phyloP scores from a whole-genome alignment of 1,140 invertebrate species.

The Drosophila setifemur region DNA sequence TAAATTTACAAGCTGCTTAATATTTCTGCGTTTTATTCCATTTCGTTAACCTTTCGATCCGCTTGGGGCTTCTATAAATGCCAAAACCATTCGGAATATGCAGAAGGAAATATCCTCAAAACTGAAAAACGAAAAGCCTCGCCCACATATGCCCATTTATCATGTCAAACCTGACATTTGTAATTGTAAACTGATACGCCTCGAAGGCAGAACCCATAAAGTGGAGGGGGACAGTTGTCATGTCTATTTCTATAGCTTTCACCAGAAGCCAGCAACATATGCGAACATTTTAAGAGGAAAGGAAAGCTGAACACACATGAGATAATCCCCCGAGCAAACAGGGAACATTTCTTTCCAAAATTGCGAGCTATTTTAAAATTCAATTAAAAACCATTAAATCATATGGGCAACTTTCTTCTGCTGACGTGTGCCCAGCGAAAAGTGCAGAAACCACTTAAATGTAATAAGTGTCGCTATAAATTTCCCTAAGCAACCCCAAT shows the following conservation, averaged over 20 bases:
- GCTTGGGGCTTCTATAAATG: slow-evolving; percentile 40
- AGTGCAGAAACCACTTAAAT: slow-evolving; percentile 79
- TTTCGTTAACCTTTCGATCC: slow-evolving; percentile 41
- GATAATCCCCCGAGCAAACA: slow-evolving; percentile 22
- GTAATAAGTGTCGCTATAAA: slow-evolving; percentile 67
- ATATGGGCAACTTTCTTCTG: slow-evolving; percentile 37
- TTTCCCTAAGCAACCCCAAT: slow-evolving; percentile 55
- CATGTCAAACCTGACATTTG: slow-evolving; percentile 79
- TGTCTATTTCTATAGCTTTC: slow-evolving; percentile 38
- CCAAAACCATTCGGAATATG: slow-evolving; percentile 40
- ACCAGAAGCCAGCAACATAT: slow-evolving; percentile 57
- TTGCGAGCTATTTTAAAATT: slow-evolving; percentile 68
- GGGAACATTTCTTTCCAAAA: slow-evolving; percentile 18
- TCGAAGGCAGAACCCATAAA: slow-evolving; percentile 29
- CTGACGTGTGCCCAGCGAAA: slow-evolving; percentile 54
- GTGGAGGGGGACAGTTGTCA: slow-evolving; percentile 10
- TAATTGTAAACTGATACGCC: slow-evolving; percentile 80
- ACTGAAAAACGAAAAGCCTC: slow-evolving; percentile 38
- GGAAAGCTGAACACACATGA: not conserved
- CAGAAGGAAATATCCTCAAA: slow-evolving; percentile 29
- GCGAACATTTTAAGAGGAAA: slow-evolving; percentile 56
- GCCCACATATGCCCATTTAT: slow-evolving; percentile 77
- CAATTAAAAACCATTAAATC: slow-evolving; percentile 75
- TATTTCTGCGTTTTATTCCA: slow-evolving; percentile 17
- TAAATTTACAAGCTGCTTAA: not conserved